Base-by-base conservation (phyloP, 2,888 invertebrate species). In the Morinoia aosen region DNA sequence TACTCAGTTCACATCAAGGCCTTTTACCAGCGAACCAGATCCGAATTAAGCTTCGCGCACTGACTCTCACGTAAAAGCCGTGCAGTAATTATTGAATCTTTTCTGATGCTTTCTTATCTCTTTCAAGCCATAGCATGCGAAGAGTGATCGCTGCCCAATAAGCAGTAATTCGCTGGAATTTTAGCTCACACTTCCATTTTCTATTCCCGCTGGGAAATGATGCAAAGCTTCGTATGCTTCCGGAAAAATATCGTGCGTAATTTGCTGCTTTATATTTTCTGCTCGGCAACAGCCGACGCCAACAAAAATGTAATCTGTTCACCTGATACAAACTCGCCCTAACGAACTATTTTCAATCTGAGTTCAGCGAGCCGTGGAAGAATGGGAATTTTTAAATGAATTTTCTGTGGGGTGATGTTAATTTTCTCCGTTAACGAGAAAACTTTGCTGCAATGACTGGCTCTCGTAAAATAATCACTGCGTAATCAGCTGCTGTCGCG, bases 291-390 rank as follows among this genome's bases (percentile, higher is more conserved):
- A 76, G 76, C 76, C 19, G 76, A 76, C 76, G 76, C 33, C 33
- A 16, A 33, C 16, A 76, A 76, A 76, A 76, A 76, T 76, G 76
- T 33, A 76, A 76, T 76, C 76, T 76, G 25, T 76, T 76, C 76
- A 76, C 76, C 76, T 33, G 76, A 76, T 76, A 76, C 76, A 76
- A 76, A 76, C 76, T 76, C 76, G 76, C 76, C 19, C 76, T 76
- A 76, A 76, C 76, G 76, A 76, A 76, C 76, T 48, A 90, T 48
- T n/a, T 57, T 57, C 93, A 93, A 93, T 57, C 57, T 93, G 57
- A 93, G 93, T 93, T 57, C 48, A 57, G 57, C 48, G 57, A 93
- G 93, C 57, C 57, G 93, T 93, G 93, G 58, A 39, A 90, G 25
- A 90, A 48, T 40, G 90, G 40, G 40, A 48, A 48, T 48, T 48